Conservation (phyloP, 1,140 invertebrate species). For the Caerostris extrusa region DNA sequence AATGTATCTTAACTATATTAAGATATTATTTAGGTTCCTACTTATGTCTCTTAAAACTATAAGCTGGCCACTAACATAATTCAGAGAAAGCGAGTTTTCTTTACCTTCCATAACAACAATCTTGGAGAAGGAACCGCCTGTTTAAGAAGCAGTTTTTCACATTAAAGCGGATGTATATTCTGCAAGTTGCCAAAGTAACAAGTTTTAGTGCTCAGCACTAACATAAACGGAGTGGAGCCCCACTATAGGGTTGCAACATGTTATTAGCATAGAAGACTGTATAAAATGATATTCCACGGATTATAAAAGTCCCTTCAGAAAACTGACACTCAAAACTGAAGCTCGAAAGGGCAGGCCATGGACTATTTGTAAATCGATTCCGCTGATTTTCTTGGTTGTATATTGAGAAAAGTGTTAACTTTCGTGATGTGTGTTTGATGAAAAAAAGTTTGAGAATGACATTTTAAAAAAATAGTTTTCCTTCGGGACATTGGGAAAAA, state of each 20-base stretch:
- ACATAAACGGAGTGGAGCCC: background rate
- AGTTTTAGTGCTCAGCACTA: background rate
- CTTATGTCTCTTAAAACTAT: too few species aligned
- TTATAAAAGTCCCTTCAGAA: background rate
- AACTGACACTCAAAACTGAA: background rate
- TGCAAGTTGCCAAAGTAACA: background rate
- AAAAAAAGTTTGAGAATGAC: background rate
- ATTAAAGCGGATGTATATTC: background rate
- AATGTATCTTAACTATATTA: too few species aligned
- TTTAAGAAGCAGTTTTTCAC: background rate
- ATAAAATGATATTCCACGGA: background rate
- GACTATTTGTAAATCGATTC: conserved; percentile 16
- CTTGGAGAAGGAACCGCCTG: background rate
- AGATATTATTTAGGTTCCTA: too few species aligned
- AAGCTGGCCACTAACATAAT: too few species aligned
- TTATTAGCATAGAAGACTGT: background rate
- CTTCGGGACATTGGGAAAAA: background rate
- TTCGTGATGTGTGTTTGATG: background rate
- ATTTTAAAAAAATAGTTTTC: background rate
- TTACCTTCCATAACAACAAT: background rate
- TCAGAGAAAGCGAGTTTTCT: background rate
- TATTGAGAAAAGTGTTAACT: background rate
- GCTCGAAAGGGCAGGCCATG: background rate
- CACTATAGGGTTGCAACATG: background rate
- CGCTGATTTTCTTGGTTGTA: background rate